These are phyloP conservation scores for Diaphora mendica DNA, from an alignment of 2,888 invertebrate species.

Conservation along the genomic window DNA sequence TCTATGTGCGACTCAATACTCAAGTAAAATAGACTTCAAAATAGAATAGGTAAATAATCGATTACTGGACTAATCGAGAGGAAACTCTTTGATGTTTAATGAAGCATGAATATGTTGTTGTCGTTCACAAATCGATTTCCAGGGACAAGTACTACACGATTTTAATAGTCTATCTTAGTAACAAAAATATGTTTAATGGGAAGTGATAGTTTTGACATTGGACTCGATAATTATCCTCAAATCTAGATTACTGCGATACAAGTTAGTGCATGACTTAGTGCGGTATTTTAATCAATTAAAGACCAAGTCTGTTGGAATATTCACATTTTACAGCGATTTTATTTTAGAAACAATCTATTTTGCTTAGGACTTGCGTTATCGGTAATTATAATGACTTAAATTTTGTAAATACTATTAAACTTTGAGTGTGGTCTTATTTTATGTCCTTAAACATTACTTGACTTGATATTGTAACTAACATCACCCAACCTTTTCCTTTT, in stretches of 20 bases:
- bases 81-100: slow-evolving; percentile 75
- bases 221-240: slow-evolving; percentile 35
- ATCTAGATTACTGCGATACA: slow-evolving; percentile 10
- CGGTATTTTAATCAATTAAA: background rate
- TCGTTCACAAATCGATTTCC: slow-evolving; percentile 67
- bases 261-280: slow-evolving; percentile 9
- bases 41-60: slow-evolving; percentile 58
- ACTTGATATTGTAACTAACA: background rate
- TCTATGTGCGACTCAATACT: slow-evolving; percentile 22
- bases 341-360: background rate
- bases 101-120: slow-evolving; percentile 68
- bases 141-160: slow-evolving; percentile 59
- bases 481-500: background rate
- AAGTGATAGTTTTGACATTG: slow-evolving; percentile 51
- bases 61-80: slow-evolving; percentile 68
- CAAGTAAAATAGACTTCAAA: slow-evolving; percentile 38
- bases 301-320: background rate
- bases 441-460: background rate
- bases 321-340: background rate
- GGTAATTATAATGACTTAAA: too few relatives aligned
- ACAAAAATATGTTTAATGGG: slow-evolving; percentile 39
- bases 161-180: slow-evolving; percentile 24
- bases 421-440: too few relatives aligned
- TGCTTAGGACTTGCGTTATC: background rate
- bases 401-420: too few relatives aligned